phyloP scores from a whole-genome alignment of 2,113 vertebrate species.

The Cheirogaleus medius region DNA sequence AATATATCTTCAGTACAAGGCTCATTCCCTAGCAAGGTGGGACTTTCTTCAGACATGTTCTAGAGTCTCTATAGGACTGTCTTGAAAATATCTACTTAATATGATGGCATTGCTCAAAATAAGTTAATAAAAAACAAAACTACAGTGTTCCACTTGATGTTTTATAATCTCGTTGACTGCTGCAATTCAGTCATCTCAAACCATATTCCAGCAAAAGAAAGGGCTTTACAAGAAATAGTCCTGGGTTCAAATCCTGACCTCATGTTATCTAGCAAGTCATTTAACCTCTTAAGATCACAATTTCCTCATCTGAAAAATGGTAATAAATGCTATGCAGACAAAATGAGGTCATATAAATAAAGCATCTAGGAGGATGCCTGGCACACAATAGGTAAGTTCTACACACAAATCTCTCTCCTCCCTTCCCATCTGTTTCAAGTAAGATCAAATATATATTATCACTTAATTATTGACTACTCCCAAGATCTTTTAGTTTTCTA shows the following conservation, averaged over 20 bases:
- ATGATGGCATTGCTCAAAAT: not conserved
- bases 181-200: not conserved
- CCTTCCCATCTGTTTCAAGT: not conserved
- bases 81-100: not conserved
- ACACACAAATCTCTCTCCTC: not conserved
- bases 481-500: not conserved
- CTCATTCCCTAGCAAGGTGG: not conserved
- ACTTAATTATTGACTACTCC: not conserved
- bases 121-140: not conserved
- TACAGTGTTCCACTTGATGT: not conserved
- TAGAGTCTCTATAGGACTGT: not conserved
- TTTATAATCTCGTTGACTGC: not conserved
- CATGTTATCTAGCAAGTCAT: not conserved
- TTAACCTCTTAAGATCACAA: not conserved
- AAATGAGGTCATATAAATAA: not conserved
- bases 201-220: not conserved
- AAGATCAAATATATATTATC: not conserved
- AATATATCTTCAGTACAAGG: not conserved
- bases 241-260: not conserved
- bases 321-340: not conserved
- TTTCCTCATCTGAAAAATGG: not conserved
- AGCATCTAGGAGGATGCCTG: not conserved
- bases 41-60: not conserved
- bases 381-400: not conserved
- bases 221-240: not conserved